Conservation (phyloP, 2,797 vertebrate species). For the Notamacropus eugenii region DNA sequence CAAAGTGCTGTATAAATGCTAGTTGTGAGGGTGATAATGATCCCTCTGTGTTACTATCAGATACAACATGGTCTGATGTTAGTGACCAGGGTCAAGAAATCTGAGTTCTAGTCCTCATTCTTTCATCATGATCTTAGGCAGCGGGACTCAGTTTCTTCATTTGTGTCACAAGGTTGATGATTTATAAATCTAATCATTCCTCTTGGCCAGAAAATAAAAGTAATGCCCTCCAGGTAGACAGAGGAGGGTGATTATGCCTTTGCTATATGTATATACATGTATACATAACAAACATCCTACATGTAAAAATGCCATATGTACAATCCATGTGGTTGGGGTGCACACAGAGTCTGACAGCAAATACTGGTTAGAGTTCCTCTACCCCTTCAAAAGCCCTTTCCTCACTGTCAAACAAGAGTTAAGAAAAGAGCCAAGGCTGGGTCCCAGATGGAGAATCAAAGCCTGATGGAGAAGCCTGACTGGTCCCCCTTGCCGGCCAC, state of each 20-base stretch:
- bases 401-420: neutral
- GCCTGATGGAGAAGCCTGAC: neutral
- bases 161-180: neutral
- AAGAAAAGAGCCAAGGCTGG: neutral
- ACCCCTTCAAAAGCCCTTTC: neutral
- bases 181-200: neutral
- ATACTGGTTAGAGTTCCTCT: neutral
- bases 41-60: neutral
- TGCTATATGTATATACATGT: neutral
- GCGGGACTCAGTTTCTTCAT: neutral
- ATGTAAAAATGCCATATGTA: neutral
- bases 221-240: neutral
- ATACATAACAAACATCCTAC: neutral
- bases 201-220: neutral
- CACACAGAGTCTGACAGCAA: neutral
- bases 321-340: neutral
- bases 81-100: neutral
- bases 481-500: conserved; percentile 55
- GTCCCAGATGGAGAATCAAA: neutral
- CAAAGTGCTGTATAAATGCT: neutral
- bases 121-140: neutral
- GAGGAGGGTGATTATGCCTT: neutral
- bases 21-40: neutral
- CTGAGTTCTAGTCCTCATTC: neutral
- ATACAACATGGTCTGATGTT: neutral